Conservation (phyloP, 1,140 invertebrate genomes). For the Heliconius himera region DNA sequence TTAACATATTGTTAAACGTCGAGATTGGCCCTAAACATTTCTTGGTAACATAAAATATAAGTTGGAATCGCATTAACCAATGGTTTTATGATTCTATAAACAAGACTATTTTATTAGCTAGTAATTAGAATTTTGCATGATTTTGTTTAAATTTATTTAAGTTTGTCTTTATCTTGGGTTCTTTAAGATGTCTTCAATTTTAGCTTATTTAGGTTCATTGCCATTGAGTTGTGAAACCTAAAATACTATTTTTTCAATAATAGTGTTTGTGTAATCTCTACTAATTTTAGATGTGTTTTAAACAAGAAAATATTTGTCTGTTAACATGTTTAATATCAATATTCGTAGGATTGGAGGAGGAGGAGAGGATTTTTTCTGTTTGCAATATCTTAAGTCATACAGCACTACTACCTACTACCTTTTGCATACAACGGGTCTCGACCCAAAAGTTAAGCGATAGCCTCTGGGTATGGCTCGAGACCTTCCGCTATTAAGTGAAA, state of each 20-base stretch:
- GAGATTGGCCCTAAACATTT: background rate
- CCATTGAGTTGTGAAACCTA: too few relatives aligned
- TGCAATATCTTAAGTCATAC: background rate
- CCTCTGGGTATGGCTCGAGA: background rate
- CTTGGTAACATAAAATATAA: background rate
- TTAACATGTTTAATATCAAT: too few relatives aligned
- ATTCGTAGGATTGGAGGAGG: too few relatives aligned
- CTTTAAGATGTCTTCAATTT: background rate
- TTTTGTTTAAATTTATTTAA: background rate
- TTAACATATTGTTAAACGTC: slow-evolving; percentile 8
- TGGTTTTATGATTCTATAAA: slow-evolving; percentile 3
- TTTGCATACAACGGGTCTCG: background rate
- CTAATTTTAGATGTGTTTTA: too few relatives aligned
- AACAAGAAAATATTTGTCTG: too few relatives aligned
- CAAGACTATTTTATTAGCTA: background rate
- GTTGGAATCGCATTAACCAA: background rate
- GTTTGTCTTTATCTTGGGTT: background rate
- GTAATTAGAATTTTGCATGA: background rate
- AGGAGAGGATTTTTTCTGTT: background rate
- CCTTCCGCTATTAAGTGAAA: background rate
- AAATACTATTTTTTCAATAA: too few relatives aligned
- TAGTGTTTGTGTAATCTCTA: too few relatives aligned
- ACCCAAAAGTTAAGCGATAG: background rate
- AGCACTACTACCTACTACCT: background rate
- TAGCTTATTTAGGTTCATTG: too few relatives aligned